These are phyloP conservation scores for Coilia nasus DNA, from an alignment of 2,797 vertebrate species.

Conservation along the genomic window DNA sequence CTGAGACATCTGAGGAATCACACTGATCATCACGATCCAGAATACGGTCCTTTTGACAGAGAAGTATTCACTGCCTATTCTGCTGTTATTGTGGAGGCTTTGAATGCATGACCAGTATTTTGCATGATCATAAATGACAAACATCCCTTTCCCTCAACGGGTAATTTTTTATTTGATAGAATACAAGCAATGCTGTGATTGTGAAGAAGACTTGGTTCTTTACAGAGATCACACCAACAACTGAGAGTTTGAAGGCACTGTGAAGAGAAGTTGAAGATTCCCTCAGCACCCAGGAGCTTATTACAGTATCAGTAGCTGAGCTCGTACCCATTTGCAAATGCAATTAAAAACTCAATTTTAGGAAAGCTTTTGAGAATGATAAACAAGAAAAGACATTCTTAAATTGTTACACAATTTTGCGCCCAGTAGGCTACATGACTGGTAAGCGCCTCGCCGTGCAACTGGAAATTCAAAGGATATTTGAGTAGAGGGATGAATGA, in stretches of 20 bases:
- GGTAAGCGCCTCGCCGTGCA: background rate
- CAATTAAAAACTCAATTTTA: slow-evolving; percentile 77
- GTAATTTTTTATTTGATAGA: no score
- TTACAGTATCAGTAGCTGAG: slow-evolving; percentile 67
- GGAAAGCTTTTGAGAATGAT: slow-evolving; percentile 69
- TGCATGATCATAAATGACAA: no score
- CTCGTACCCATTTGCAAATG: slow-evolving; percentile 64
- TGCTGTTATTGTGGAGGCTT: no score
- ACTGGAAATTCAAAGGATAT: background rate
- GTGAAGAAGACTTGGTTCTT: background rate
- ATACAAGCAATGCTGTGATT: no score
- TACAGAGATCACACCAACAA: slow-evolving; percentile 33
- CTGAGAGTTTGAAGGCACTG: slow-evolving; percentile 41
- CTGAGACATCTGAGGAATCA: no score
- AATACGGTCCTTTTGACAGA: no score
- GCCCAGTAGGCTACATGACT: slow-evolving; percentile 45
- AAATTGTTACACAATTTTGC: slow-evolving; percentile 68
- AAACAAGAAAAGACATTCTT: slow-evolving; percentile 69
- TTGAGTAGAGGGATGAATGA: background rate
- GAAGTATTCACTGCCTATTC: no score
- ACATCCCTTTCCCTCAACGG: no score
- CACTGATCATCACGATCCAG: no score
- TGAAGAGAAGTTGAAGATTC: slow-evolving; percentile 34
- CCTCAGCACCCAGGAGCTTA: slow-evolving; percentile 40
- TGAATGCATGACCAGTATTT: no score